Evolutionary conservation across 2,797 vertebrate genomes (phyloP).

Genomic region (Mus spretus): DNA sequence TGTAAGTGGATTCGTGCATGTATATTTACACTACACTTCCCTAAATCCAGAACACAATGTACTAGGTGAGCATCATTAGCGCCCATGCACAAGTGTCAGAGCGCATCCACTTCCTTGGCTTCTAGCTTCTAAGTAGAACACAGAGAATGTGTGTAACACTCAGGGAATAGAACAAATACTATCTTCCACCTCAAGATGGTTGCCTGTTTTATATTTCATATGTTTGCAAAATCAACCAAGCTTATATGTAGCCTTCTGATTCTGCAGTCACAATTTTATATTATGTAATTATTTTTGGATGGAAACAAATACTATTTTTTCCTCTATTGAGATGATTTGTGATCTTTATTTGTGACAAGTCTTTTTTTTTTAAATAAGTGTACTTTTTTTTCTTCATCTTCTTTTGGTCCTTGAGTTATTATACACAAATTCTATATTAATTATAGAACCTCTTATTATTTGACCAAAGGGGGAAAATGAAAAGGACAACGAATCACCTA

Average conservation of each 20-base stretch:
- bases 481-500: not conserved
- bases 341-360: conserved; percentile 35
- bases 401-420: not conserved
- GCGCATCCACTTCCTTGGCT: not conserved
- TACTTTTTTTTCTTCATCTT: not conserved
- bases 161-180: not conserved
- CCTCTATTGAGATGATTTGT: conserved; percentile 26
- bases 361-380: not conserved
- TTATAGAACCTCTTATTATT: not conserved
- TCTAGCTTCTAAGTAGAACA: not conserved
- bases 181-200: not conserved
- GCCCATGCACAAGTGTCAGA: not conserved
- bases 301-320: conserved; percentile 52
- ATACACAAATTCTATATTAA: conserved; percentile 15
- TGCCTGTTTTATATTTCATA: not conserved
- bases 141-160: not conserved
- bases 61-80: not conserved
- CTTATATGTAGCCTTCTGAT: conserved; percentile 29
- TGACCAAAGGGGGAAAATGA: not conserved
- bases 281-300: conserved; percentile 8
- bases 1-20: conserved; percentile 78
- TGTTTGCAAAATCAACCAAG: conserved; percentile 23
- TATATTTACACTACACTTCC: conserved; percentile 42
- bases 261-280: conserved; percentile 25
- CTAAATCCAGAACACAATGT: conserved; percentile 23